A percentile compares a stretch with the other conserved stretches of the same genome.
Conservation (phyloP, 2,113 vertebrate genomes). For the Puma concolor region DNA sequence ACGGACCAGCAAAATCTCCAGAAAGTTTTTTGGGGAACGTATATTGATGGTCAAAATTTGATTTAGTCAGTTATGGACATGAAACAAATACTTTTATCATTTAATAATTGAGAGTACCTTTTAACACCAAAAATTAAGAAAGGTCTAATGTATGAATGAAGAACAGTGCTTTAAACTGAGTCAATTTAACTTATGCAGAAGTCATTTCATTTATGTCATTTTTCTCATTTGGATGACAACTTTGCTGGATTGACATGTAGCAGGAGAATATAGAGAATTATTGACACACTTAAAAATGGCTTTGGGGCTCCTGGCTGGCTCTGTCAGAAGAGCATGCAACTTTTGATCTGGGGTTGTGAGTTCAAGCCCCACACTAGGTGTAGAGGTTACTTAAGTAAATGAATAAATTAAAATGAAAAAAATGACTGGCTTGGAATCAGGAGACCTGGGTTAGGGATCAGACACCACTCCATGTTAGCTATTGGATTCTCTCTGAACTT, state of each 20-base stretch:
- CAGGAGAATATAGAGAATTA: neutral
- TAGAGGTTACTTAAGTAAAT: neutral
- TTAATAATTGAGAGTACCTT: neutral
- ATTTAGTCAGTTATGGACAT: neutral
- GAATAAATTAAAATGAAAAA: neutral
- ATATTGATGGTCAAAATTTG: neutral
- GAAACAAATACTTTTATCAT: neutral
- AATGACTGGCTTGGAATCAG: neutral
- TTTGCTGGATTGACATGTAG: neutral
- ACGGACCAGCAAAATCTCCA: neutral
- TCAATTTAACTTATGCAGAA: neutral
- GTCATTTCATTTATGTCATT: neutral
- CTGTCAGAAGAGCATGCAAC: neutral
- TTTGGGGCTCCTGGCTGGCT: neutral
- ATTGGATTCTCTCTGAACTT: neutral
- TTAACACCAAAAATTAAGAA: neutral
- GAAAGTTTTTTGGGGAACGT: rapidly evolving
- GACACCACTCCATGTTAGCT: neutral
- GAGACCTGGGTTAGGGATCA: neutral
- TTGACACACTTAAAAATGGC: neutral
- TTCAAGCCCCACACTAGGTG: neutral
- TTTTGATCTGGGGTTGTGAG: neutral
- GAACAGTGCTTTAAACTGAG: neutral
- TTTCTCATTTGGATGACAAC: neutral
- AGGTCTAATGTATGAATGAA: neutral